phyloP scores from a whole-genome alignment of 2,113 vertebrate species.

The Rhizomys pruinosus region DNA sequence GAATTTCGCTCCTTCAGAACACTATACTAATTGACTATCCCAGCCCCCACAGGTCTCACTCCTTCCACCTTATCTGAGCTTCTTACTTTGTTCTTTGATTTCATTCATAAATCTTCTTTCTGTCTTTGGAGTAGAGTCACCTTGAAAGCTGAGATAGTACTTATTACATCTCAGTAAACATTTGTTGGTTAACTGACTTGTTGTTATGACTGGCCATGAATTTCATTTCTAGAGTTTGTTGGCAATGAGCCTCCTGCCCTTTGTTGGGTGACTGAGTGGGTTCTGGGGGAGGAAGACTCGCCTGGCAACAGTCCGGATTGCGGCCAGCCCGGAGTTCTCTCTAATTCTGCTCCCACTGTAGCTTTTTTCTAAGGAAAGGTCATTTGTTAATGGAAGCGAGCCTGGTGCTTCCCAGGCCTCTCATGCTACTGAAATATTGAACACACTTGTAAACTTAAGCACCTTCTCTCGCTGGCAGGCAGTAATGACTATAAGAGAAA shows the following conservation, averaged over 20 bases:
- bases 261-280: not conserved
- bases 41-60: not conserved
- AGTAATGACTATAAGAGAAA: constrained; percentile 20
- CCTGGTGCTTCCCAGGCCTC: not conserved
- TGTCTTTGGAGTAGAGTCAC: not conserved
- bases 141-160: not conserved
- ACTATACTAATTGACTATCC: not conserved
- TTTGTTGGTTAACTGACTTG: not conserved
- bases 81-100: not conserved
- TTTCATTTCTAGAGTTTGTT: not conserved
- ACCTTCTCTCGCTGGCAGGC: not conserved
- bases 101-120: not conserved
- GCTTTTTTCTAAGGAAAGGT: not conserved
- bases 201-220: not conserved
- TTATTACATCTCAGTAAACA: not conserved
- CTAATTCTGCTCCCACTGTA: not conserved
- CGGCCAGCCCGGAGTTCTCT: not conserved
- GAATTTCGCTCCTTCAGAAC: not conserved
- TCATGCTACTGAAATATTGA: constrained; percentile 50
- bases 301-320: not conserved
- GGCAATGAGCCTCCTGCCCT: not conserved
- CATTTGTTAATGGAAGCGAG: constrained; percentile 28
- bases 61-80: not conserved
- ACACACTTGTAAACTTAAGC: constrained; percentile 15
- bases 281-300: not conserved